Evolutionary conservation across 1,140 invertebrate genomes (phyloP).

Genomic region (Pseudomyrmex sp.): DNA sequence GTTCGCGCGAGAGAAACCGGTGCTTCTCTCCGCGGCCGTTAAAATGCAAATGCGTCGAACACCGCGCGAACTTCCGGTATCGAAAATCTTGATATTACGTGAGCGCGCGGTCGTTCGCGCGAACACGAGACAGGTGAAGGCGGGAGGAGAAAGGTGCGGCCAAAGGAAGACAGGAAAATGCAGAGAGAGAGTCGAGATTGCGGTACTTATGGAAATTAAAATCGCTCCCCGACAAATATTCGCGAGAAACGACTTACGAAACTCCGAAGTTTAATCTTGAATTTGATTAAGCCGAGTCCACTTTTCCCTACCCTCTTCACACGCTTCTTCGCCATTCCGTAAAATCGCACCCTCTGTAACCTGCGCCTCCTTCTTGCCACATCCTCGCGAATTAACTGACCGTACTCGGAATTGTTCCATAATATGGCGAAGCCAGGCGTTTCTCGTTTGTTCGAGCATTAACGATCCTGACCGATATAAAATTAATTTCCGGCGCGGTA

Average conservation of each 20-base stretch:
- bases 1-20: neutral
- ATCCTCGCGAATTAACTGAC: constrained; percentile 75
- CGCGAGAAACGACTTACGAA: constrained; percentile 74
- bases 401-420: constrained; percentile 68
- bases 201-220: constrained; percentile 83
- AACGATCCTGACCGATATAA: constrained; percentile 59
- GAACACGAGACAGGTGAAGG: constrained; percentile 8
- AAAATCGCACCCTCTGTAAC: constrained; percentile 13
- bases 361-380: neutral
- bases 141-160: constrained; percentile 31
- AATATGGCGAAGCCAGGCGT: constrained; percentile 48
- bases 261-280: constrained; percentile 80
- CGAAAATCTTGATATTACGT: constrained; percentile 80
- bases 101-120: constrained; percentile 29
- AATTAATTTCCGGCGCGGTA: constrained; percentile 56
- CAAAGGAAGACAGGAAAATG: constrained; percentile 32
- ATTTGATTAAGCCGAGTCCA: constrained; percentile 78
- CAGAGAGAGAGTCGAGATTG: constrained; percentile 68
- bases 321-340: neutral
- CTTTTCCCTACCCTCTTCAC: neutral
- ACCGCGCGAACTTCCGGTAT: constrained; percentile 72
- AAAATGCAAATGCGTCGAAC: constrained; percentile 77
- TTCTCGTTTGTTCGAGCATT: constrained; percentile 39
- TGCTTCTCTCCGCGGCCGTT: constrained; percentile 62
- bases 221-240: constrained; percentile 79